phyloP scores from a whole-genome alignment of 2,797 vertebrate species.

The Denticeps clupeoides region DNA sequence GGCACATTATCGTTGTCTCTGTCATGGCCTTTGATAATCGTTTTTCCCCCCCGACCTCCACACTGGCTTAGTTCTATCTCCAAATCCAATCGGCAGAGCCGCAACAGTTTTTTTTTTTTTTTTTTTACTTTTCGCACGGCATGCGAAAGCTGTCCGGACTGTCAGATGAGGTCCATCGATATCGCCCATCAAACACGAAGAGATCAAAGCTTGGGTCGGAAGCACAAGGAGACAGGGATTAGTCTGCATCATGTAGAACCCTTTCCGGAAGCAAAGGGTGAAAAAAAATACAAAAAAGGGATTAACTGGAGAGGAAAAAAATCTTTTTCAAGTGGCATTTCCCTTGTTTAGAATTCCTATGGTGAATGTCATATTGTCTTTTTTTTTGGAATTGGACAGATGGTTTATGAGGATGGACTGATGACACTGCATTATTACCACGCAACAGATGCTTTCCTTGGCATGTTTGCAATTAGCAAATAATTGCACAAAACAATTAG shows the following conservation, averaged over 20 bases:
- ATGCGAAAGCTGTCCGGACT: slow-evolving; percentile 13
- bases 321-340: slow-evolving; percentile 50
- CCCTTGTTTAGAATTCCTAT: slow-evolving; percentile 1
- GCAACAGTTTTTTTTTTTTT: slow-evolving; percentile 36
- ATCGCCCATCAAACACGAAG: slow-evolving; percentile 54
- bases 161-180: slow-evolving; percentile 54
- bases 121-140: slow-evolving; percentile 28
- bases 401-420: too few species aligned
- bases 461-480: too few species aligned
- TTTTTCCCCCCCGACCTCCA: too few species aligned
- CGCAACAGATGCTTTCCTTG: too few species aligned
- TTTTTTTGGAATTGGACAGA: neutral
- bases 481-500: too few species aligned
- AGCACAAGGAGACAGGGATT: slow-evolving; percentile 49
- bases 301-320: slow-evolving; percentile 57
- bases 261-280: slow-evolving; percentile 21
- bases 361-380: neutral
- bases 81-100: too few species aligned
- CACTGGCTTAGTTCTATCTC: too few species aligned
- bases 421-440: too few species aligned
- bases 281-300: slow-evolving; percentile 48
- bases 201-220: slow-evolving; percentile 53
- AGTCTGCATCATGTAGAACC: slow-evolving; percentile 47
- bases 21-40: too few species aligned
- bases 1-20: too few species aligned